Percentiles rank a stretch among this genome's conserved stretches.
These are phyloP conservation scores for Psococerastis gibbosa DNA, from an alignment of 2,888 invertebrate genomes.

Conservation along the genomic window DNA sequence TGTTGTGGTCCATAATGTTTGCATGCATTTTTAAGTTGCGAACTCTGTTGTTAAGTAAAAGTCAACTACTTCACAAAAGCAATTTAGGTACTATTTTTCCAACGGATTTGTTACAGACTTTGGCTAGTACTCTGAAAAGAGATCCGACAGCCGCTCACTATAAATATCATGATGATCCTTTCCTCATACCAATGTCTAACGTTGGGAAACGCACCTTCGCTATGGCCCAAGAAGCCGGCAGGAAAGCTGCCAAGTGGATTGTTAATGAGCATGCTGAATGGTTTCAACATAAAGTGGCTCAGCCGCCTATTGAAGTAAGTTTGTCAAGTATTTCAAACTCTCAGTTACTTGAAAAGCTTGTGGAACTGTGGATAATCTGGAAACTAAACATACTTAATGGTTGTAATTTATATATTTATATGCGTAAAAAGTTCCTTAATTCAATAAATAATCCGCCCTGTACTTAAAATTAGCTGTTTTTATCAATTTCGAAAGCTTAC, in stretches of 20 bases:
- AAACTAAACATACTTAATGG: too few species aligned
- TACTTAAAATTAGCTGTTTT: too few species aligned
- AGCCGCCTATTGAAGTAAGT: conserved; percentile 37
- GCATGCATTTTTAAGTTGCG: too few species aligned
- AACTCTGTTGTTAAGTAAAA: too few species aligned
- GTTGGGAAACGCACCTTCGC: conserved; percentile 48
- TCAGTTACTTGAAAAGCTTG: conserved; percentile 1
- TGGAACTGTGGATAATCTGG: too few species aligned
- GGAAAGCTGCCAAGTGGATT: conserved; percentile 72
- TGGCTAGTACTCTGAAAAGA: conserved; percentile 56
- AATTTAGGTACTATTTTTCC: too few species aligned
- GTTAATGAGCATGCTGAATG: conserved; percentile 48
- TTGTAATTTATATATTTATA: not conserved
- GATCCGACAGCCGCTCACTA: conserved; percentile 78
- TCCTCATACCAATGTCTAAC: conserved; percentile 57
- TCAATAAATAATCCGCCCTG: too few species aligned
- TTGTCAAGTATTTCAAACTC: conserved; percentile 4
- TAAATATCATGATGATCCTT: conserved; percentile 85
- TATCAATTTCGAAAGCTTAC: too few species aligned
- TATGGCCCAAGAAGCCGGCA: conserved; percentile 66
- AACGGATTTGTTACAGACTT: conserved; percentile 29
- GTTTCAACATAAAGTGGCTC: conserved; percentile 43
- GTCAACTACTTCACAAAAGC: too few species aligned
- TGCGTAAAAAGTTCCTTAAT: not conserved
- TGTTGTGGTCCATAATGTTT: too few species aligned